Evolutionary conservation across 2,113 vertebrate genomes (phyloP).

Genomic region (Rana temporaria): DNA sequence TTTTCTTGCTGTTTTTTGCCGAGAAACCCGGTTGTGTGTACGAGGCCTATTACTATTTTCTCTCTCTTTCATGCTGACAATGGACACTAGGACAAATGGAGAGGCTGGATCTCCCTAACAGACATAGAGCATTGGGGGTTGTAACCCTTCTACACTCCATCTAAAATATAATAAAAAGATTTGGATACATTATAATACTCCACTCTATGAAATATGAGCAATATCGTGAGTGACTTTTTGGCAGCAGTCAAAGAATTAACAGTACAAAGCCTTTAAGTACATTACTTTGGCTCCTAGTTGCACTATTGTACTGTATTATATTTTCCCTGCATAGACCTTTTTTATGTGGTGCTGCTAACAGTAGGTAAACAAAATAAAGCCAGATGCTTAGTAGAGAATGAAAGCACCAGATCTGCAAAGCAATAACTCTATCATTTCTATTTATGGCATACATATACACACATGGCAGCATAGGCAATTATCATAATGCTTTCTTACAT

Average conservation of each 20-base stretch:
- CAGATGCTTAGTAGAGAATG: conserved; percentile 18
- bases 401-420: not conserved
- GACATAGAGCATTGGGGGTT: too few relatives aligned
- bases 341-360: conserved; percentile 15
- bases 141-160: too few relatives aligned
- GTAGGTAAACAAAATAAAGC: conserved; percentile 5
- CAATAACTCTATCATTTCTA: conserved; percentile 11
- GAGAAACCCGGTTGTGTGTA: too few relatives aligned
- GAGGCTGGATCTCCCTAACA: too few relatives aligned
- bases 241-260: not conserved
- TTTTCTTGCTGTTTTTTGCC: too few relatives aligned
- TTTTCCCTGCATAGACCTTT: not conserved
- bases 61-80: too few relatives aligned
- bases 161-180: too few relatives aligned
- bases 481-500: too few relatives aligned
- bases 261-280: not conserved
- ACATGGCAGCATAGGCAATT: not conserved
- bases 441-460: not conserved
- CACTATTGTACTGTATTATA: not conserved
- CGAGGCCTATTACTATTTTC: too few relatives aligned
- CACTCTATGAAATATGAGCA: not conserved
- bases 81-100: too few relatives aligned
- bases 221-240: not conserved
- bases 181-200: too few relatives aligned
- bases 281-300: not conserved